Percentiles rank a stretch among this genome's conserved stretches.
These are phyloP conservation scores for Himalopsyche japonica DNA, from an alignment of 2,888 invertebrate species.

Conservation along the genomic window DNA sequence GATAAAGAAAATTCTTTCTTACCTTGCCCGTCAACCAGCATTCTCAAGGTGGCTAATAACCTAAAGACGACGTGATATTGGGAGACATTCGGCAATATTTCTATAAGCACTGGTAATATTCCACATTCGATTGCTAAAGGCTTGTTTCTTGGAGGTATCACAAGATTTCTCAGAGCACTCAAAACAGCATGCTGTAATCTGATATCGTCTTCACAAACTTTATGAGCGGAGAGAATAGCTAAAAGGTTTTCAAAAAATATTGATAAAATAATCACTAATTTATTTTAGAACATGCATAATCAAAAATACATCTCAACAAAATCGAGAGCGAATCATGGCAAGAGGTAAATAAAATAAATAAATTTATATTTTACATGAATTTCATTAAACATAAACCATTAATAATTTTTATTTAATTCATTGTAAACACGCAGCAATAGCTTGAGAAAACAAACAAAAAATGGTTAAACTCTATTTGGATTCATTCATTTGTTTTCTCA, in stretches of 20 bases:
- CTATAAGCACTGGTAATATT: constrained; percentile 60
- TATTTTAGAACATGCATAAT: no score
- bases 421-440: no score
- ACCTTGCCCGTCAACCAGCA: constrained; percentile 86
- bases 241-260: constrained; percentile 26
- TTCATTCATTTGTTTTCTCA: no score
- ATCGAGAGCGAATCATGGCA: no score
- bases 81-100: constrained; percentile 68
- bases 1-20: constrained; percentile 11
- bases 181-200: constrained; percentile 73
- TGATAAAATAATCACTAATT: not conserved
- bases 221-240: constrained; percentile 59
- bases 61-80: constrained; percentile 86
- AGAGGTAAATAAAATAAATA: no score
- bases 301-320: no score
- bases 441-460: no score
- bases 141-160: constrained; percentile 77
- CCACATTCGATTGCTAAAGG: constrained; percentile 71
- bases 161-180: constrained; percentile 78
- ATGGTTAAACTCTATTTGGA: no score
- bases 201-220: constrained; percentile 64
- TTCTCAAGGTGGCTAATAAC: constrained; percentile 80
- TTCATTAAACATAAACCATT: no score
- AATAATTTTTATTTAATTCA: no score
- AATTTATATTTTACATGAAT: no score